A percentile compares a stretch with the other conserved stretches of the same genome.
These are phyloP conservation scores for Hormaphis cornu DNA, from an alignment of 1,140 invertebrate species.

Conservation along the genomic window DNA sequence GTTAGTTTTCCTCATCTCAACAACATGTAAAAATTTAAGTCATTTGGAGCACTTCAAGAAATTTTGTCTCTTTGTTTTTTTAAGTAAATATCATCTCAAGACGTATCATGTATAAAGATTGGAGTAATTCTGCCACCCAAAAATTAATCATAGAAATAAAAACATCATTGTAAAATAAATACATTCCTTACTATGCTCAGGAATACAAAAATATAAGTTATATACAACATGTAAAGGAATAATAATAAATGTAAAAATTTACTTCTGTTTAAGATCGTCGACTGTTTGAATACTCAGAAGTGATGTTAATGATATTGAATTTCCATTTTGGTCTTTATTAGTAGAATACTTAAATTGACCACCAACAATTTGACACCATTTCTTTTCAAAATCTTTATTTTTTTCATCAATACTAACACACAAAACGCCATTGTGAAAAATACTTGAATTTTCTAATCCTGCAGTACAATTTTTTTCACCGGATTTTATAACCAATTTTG, in stretches of 20 bases:
- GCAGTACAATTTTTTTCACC: not conserved
- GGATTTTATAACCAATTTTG: slow-evolving; percentile 39
- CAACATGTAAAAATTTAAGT: too few species aligned
- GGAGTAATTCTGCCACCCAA: too few species aligned
- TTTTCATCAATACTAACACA: slow-evolving; percentile 26
- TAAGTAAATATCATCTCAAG: too few species aligned
- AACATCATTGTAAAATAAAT: too few species aligned
- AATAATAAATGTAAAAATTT: slow-evolving; percentile 29
- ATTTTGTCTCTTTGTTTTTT: too few species aligned
- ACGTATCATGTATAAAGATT: too few species aligned
- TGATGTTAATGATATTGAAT: slow-evolving; percentile 39
- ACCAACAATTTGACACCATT: slow-evolving; percentile 34
- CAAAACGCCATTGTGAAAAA: slow-evolving; percentile 17
- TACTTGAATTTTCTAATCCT: not conserved
- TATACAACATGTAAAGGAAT: not conserved
- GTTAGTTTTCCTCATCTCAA: too few species aligned
- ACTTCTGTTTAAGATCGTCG: slow-evolving; percentile 9
- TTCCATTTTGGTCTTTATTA: slow-evolving; percentile 36
- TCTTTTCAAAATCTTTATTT: slow-evolving; percentile 33
- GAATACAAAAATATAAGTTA: too few species aligned
- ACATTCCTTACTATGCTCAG: too few species aligned
- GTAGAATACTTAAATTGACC: slow-evolving; percentile 36
- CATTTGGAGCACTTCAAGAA: too few species aligned
- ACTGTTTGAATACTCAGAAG: not conserved
- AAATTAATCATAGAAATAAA: too few species aligned